Evolutionary conservation across 1,140 invertebrate genomes (phyloP).

Genomic region (Drosophila oshimai): DNA sequence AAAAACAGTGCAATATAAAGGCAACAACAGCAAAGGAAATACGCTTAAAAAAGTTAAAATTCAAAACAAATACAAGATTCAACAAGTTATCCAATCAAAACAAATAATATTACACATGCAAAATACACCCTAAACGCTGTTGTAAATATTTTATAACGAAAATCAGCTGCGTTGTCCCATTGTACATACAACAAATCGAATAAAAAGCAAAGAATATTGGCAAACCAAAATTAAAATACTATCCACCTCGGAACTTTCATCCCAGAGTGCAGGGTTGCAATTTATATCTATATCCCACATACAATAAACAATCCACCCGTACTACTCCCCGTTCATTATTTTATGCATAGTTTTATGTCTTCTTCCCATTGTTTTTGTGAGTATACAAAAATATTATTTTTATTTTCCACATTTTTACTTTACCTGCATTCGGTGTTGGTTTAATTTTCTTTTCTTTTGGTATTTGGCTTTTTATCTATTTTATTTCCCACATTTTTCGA

Average conservation of each 20-base stretch:
- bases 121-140: slow-evolving; percentile 46
- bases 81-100: slow-evolving; percentile 12
- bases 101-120: slow-evolving; percentile 22
- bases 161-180: slow-evolving; percentile 21
- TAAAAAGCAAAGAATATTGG: slow-evolving; percentile 5
- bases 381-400: slow-evolving; percentile 76
- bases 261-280: background rate
- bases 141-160: slow-evolving; percentile 67
- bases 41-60: slow-evolving; percentile 74
- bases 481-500: background rate
- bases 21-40: slow-evolving; percentile 70
- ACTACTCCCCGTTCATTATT: slow-evolving; percentile 70
- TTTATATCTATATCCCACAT: slow-evolving; percentile 39
- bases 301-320: slow-evolving; percentile 54
- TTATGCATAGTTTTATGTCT: slow-evolving; percentile 73
- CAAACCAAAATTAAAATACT: slow-evolving; percentile 34
- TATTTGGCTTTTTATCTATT: background rate
- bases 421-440: slow-evolving; percentile 3
- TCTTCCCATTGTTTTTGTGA: slow-evolving; percentile 78
- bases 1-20: slow-evolving; percentile 56
- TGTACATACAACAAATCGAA: slow-evolving; percentile 39
- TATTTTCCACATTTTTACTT: slow-evolving; percentile 23
- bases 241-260: slow-evolving; percentile 23
- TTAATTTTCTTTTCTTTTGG: background rate
- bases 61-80: slow-evolving; percentile 65